Base-by-base conservation (phyloP, 1,140 invertebrate genomes). In the Stegodyphus mimosarum region DNA sequence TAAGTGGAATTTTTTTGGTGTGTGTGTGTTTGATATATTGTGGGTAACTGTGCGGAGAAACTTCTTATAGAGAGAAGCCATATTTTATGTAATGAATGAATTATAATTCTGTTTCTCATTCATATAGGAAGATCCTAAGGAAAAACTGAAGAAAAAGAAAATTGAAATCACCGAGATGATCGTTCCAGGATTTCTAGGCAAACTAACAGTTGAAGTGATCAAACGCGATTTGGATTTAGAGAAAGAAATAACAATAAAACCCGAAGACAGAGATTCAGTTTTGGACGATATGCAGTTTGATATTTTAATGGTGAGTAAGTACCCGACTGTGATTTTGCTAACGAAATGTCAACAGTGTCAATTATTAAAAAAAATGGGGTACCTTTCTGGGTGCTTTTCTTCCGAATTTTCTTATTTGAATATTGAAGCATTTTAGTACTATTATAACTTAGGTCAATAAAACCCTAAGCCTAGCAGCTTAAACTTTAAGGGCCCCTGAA, bases 131-230 rank as follows among this genome's bases (percentile, higher is more conserved):
- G 73, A 84, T 10, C 75, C 69, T 10, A 73, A 84, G 15, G 73
- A 84, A 6, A 75, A 55, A 13, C 11, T 69, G 5, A 2, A 13
- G 52, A 69, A 75, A 6, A 84, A 76, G 73, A 75, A 69, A 7
- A 11, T 69, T 4, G 81, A 84, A 51, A 75, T 84, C 13, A 53
- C 73, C 0, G 73, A 84, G 50, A 84, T 84, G 81, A 50, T 84
- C 15, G 52, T 55, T 7, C 50, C 63, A 49, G 81, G 81, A 17
- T 84, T 84, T 6, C 66, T 84, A 5, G 64, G 72, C 0, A 75
- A 84, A 48, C 18, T 76, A 5, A 75, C 81, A 3, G n/a, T 76
- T 7, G 72, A 84, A 69, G 64, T 55, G 48, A 67, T 84, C 5
- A 76, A 75, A 11, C 48, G 18, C 9, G 70, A 84, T 10, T 50